Conservation (phyloP, 2,113 vertebrate genomes). For the Tetrao urogallus region DNA sequence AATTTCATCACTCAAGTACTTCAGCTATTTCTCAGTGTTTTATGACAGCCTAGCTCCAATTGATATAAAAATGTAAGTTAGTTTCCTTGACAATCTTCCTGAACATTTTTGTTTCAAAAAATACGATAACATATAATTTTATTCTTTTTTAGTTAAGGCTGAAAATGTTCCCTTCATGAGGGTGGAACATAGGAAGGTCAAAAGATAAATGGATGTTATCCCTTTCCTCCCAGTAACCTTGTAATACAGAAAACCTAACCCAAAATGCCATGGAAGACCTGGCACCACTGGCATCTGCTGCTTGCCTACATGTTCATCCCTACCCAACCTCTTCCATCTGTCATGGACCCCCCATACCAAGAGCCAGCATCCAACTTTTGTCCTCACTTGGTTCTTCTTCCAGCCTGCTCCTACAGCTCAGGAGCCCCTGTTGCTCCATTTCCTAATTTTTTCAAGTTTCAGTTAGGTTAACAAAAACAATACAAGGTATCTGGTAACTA, state of each 20-base stretch:
- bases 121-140: slow-evolving; percentile 22
- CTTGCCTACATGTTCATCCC: not conserved
- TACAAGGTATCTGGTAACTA: not conserved
- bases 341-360: not conserved
- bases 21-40: not conserved
- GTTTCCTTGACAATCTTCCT: not conserved
- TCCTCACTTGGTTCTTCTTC: not conserved
- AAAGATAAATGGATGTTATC: not conserved
- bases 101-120: slow-evolving; percentile 28
- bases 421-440: not conserved
- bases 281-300: not conserved
- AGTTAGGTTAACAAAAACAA: not conserved
- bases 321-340: not conserved
- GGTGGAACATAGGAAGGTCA: not conserved
- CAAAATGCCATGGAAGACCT: not conserved
- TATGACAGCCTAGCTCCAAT: not conserved
- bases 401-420: not conserved
- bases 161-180: not conserved
- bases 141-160: slow-evolving; percentile 16
- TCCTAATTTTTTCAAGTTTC: not conserved
- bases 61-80: not conserved
- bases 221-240: not conserved
- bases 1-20: not conserved
- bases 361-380: not conserved
- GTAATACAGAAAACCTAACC: not conserved